phyloP scores from a whole-genome alignment of 2,888 invertebrate species.

The Epistrophe grossulariae region DNA sequence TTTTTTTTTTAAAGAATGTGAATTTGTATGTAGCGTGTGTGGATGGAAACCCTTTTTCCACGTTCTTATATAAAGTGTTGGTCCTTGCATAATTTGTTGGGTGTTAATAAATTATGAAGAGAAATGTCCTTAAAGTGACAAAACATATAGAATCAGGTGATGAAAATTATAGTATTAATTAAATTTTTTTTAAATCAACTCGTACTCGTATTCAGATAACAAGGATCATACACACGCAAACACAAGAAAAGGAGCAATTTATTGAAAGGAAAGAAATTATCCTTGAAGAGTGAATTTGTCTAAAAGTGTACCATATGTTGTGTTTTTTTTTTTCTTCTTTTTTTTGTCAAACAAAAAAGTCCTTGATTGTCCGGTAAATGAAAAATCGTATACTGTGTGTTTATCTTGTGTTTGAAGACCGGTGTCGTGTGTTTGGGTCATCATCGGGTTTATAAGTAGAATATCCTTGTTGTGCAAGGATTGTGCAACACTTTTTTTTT shows the following conservation, averaged over 20 bases:
- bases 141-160: constrained; percentile 29
- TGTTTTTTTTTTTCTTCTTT: constrained; percentile 23
- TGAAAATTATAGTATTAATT: constrained; percentile 58
- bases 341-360: constrained; percentile 10
- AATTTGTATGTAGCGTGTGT: constrained; percentile 12
- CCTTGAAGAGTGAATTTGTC: constrained; percentile 56
- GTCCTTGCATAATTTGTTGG: constrained; percentile 50
- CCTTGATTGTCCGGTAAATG: constrained; percentile 56
- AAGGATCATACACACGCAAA: constrained; percentile 35
- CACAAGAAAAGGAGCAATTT: neutral
- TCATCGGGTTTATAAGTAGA: neutral
- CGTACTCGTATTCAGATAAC: neutral
- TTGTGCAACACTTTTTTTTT: constrained; percentile 47
- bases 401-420: constrained; percentile 47
- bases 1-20: neutral
- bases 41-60: constrained; percentile 45
- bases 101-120: constrained; percentile 65
- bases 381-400: constrained; percentile 14
- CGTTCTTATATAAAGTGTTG: constrained; percentile 15
- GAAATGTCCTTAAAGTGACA: constrained; percentile 49
- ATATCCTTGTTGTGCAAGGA: constrained; percentile 33
- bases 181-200: constrained; percentile 38
- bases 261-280: constrained; percentile 24
- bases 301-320: constrained; percentile 57
- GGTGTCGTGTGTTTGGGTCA: neutral